Percentiles rank a stretch among this genome's conserved stretches.
Evolutionary conservation across 2,888 invertebrate species (phyloP).

Genomic region (Sialis fuliginosa): DNA sequence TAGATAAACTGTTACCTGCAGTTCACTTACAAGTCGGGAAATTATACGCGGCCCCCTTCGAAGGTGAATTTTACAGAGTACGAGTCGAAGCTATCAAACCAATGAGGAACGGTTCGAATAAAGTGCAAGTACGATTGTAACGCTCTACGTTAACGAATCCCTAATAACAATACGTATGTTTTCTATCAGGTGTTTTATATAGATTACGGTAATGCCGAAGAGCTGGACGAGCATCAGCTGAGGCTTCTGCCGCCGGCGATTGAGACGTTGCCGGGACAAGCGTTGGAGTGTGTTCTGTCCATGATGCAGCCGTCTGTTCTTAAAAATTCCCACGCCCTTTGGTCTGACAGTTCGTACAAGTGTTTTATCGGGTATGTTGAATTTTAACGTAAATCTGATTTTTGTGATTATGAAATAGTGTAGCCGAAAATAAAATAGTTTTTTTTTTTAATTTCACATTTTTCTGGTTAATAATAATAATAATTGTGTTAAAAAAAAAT

Average conservation of each 20-base stretch:
- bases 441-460: no score
- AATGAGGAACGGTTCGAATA: constrained; percentile 22
- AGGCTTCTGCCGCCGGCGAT: constrained; percentile 21
- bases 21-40: constrained; percentile 26
- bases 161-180: no score
- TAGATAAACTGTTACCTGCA: constrained; percentile 15
- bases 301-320: constrained; percentile 50
- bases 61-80: constrained; percentile 37
- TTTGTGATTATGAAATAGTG: background rate
- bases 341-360: constrained; percentile 36
- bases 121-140: background rate
- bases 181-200: constrained; percentile 63
- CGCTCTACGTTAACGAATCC: no score
- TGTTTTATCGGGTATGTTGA: constrained; percentile 28
- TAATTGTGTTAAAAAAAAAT: no score
- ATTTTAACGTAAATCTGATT: constrained; percentile 22
- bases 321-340: constrained; percentile 36
- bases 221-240: constrained; percentile 28
- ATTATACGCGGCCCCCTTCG: constrained; percentile 38
- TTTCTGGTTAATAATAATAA: no score
- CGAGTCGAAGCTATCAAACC: constrained; percentile 26
- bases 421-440: no score
- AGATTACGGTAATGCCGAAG: constrained; percentile 53
- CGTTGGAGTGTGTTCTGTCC: constrained; percentile 53
- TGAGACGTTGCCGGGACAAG: constrained; percentile 33